Percentiles rank a stretch among this genome's conserved stretches.
These are phyloP conservation scores for Micromesistius poutassou DNA, from an alignment of 2,797 vertebrate species.

Conservation along the genomic window DNA sequence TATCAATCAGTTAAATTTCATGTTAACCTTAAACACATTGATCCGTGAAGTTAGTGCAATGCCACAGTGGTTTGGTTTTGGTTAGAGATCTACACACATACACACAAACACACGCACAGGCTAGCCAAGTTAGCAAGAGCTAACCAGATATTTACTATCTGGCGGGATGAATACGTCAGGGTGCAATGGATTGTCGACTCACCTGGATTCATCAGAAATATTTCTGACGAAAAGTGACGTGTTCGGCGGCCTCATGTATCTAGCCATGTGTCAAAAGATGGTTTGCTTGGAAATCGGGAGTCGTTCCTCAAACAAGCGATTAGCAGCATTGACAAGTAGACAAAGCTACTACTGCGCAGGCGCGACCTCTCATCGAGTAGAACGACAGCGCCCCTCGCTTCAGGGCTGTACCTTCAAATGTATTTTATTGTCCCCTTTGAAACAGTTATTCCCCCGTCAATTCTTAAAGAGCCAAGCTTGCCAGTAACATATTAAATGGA, in stretches of 20 bases:
- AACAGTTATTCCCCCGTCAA: neutral
- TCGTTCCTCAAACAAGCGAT: neutral
- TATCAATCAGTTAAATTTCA: neutral
- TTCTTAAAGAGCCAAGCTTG: neutral
- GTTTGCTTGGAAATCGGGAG: constrained; percentile 5
- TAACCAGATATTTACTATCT: neutral
- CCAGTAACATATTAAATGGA: neutral
- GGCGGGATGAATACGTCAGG: neutral
- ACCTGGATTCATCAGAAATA: constrained; percentile 95
- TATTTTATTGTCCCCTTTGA: neutral
- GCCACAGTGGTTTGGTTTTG: neutral
- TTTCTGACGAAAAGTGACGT: constrained; percentile 93
- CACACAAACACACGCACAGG: constrained; percentile 5
- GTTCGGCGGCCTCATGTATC: constrained; percentile 90
- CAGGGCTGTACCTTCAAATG: neutral
- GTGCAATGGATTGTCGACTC: constrained; percentile 38
- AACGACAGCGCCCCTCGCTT: neutral
- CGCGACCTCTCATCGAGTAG: neutral
- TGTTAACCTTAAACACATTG: neutral
- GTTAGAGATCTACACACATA: neutral
- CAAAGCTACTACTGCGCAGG: neutral
- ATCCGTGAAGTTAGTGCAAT: neutral
- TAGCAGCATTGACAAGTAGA: neutral
- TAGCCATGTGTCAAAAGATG: constrained; percentile 71
- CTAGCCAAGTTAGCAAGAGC: constrained; percentile 33